These are phyloP conservation scores for Nycticryphes semicollaris DNA, from an alignment of 2,113 vertebrate species.

Conservation along the genomic window DNA sequence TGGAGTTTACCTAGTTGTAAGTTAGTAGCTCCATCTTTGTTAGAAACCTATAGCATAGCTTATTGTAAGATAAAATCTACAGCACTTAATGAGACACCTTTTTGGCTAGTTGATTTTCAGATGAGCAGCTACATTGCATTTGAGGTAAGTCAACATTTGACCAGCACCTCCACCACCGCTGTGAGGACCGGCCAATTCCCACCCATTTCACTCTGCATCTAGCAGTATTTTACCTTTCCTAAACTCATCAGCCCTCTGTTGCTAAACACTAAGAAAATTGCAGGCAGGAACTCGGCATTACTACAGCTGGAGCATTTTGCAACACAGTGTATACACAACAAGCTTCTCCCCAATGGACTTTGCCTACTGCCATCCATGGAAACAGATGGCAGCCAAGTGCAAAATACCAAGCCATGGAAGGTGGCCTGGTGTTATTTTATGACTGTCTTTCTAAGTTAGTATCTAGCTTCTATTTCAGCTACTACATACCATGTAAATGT, in stretches of 20 bases:
- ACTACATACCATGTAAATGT: not conserved
- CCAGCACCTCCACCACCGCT: not conserved
- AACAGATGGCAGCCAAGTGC: not conserved
- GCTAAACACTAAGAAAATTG: not conserved
- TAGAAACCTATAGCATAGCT: not conserved
- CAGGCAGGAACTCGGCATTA: accelerated
- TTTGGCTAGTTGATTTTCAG: not conserved
- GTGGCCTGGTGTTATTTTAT: not conserved
- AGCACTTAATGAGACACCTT: not conserved
- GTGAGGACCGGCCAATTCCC: not conserved
- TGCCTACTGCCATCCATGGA: accelerated
- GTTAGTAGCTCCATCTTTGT: not conserved
- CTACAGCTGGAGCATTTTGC: not conserved
- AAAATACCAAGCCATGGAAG: not conserved
- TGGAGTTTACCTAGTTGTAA: not conserved
- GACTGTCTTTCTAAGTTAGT: not conserved
- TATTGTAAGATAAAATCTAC: not conserved
- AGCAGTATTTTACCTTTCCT: not conserved
- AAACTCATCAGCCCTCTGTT: not conserved
- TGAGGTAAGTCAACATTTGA: not conserved
- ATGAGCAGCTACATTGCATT: not conserved
- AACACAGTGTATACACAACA: accelerated
- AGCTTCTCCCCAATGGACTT: not conserved
- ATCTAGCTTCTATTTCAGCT: not conserved
- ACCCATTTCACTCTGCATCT: not conserved